Conservation (phyloP, 2,888 invertebrate genomes). For the Nephrotoma flavescens region DNA sequence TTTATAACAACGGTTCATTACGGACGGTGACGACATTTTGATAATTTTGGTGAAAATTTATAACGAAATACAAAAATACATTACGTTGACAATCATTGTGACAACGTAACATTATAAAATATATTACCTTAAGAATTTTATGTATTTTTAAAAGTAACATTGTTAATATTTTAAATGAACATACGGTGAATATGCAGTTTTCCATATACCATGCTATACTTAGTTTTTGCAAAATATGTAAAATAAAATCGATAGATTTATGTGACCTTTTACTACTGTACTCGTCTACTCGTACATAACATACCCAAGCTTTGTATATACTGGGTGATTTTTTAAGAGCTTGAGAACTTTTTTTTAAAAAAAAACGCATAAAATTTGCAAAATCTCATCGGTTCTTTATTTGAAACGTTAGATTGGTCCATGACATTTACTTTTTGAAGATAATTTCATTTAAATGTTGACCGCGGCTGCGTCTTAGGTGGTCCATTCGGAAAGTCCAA, state of each 20-base stretch:
- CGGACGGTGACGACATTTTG: background rate
- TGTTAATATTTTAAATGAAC: background rate
- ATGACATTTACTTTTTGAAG: too few relatives aligned
- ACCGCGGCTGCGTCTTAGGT: too few relatives aligned
- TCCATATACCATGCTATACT: background rate
- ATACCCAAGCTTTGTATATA: background rate
- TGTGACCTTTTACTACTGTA: background rate
- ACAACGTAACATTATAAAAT: background rate
- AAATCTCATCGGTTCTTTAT: too few relatives aligned
- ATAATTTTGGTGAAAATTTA: background rate
- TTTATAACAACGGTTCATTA: background rate
- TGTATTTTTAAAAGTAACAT: background rate
- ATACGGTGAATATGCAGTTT: background rate
- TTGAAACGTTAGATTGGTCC: too few relatives aligned
- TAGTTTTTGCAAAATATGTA: background rate
- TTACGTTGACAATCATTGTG: background rate
- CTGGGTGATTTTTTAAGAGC: too few relatives aligned
- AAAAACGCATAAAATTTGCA: too few relatives aligned
- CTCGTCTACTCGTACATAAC: background rate
- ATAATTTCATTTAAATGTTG: too few relatives aligned
- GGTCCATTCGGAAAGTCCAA: too few relatives aligned
- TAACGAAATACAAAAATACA: background rate
- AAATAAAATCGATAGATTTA: background rate
- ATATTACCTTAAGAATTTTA: background rate
- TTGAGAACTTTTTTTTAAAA: too few relatives aligned